These are phyloP conservation scores for Candidula unifasciata DNA, from an alignment of 2,888 invertebrate genomes.

Conservation along the genomic window DNA sequence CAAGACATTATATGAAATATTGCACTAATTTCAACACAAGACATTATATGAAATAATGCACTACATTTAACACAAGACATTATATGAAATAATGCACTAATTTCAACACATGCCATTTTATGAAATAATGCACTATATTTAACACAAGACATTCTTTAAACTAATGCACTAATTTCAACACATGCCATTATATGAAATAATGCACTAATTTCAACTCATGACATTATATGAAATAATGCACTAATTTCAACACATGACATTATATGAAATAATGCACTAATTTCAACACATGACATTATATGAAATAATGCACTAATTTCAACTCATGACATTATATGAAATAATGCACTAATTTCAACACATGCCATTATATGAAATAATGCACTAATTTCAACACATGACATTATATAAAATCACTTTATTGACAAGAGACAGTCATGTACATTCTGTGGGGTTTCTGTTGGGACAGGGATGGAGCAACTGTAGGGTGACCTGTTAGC, in stretches of 20 bases:
- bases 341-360: not conserved
- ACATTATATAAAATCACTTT: too few species aligned
- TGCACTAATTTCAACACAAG: not conserved
- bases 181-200: not conserved
- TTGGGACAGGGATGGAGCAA: too few species aligned
- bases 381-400: too few species aligned
- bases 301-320: not conserved
- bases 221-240: not conserved
- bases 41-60: not conserved
- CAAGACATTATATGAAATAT: not conserved
- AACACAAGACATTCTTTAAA: not conserved
- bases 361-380: not conserved
- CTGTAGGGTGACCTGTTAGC: too few species aligned
- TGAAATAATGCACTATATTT: not conserved
- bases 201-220: not conserved
- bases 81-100: too few species aligned
- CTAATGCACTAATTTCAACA: not conserved
- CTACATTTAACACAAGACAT: not conserved
- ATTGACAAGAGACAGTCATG: too few species aligned
- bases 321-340: not conserved
- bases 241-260: not conserved
- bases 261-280: not conserved
- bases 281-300: not conserved
- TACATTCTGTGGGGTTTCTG: too few species aligned
- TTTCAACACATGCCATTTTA: too few species aligned